Conservation (phyloP, 2,888 invertebrate species). For the Watsonalla cultraria region DNA sequence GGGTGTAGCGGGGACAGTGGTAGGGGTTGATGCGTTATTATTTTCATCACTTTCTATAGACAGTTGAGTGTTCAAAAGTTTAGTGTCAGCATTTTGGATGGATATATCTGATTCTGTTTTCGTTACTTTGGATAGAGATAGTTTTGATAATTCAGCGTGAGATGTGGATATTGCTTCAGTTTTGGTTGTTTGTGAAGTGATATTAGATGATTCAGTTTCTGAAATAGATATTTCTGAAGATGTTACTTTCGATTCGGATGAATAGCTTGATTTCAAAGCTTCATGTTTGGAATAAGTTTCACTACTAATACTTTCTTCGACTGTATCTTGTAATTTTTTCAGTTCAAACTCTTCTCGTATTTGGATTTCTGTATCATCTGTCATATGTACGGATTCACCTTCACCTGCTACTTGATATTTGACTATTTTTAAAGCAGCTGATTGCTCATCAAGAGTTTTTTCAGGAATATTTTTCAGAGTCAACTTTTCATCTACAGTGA, state of each 20-base stretch:
- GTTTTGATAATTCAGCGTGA: neutral
- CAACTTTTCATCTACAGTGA: slow-evolving; percentile 2
- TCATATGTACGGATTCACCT: slow-evolving; percentile 14
- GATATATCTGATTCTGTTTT: slow-evolving; percentile 11
- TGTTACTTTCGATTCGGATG: neutral
- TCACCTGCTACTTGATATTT: slow-evolving; percentile 21
- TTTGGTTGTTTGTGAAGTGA: neutral
- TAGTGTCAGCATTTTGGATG: neutral
- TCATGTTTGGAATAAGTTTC: neutral
- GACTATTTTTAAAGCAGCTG: slow-evolving; percentile 33
- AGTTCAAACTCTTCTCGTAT: slow-evolving; percentile 14
- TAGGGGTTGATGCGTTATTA: slow-evolving; percentile 46
- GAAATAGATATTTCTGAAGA: neutral
- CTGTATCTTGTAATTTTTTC: neutral
- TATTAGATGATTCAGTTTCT: neutral
- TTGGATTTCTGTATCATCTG: slow-evolving; percentile 25
- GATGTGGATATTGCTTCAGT: neutral
- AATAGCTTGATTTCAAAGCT: neutral
- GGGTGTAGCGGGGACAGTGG: slow-evolving; percentile 56
- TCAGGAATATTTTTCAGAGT: slow-evolving; percentile 5
- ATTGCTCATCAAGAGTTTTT: slow-evolving; percentile 24
- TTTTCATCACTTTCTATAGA: slow-evolving; percentile 24
- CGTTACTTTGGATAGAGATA: too few species aligned
- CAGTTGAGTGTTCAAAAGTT: slow-evolving; percentile 16
- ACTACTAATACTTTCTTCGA: neutral